Base-by-base conservation (phyloP, 2,113 vertebrate species). In the Oenanthe oenanthe region DNA sequence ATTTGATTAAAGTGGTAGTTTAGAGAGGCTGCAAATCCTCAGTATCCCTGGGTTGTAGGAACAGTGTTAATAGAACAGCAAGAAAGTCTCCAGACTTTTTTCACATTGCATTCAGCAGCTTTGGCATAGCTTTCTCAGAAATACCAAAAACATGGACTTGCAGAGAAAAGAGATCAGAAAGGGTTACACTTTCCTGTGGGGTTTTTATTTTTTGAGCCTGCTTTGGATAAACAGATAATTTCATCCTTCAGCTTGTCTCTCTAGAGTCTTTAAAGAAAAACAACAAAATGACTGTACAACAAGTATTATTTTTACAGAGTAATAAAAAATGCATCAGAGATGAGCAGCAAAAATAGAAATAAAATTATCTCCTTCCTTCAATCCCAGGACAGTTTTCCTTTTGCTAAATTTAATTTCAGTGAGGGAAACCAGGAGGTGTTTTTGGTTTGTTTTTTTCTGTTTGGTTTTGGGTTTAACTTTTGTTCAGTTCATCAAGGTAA, bases 211-310 rank as follows among this genome's bases (percentile, higher is more conserved):
- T 80, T 62, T 65, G 15, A 83, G 24, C 19, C 32, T 43, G 32
- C n/a, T 91, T 66, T 79, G 50, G 71, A 38, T 91, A 89, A 93
- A 91, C 42, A 70, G 53, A 72, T 54, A 60, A 75, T 79, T 87
- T 92, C 42, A 92, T 84, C 25, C 66, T 54, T 67, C 5, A 1
- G 38, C 42, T 70, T 42, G 14, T 82, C 26, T 85, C 91, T 85
- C 54, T 13, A 40, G 93, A 68, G 75, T 70, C 82, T 88, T 95
- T 91, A 77, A 88, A 85, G 71, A 76, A 68, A 95, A 96, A 45
- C 60, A 84, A 40, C 45, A 75, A 76, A 89, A 93, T 15, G 19
- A 56, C 71, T 62, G 43, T 73, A 73, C 24, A 72, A 80, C 18
- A 57, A 88, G 60, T 47, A 31, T 24, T 34, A 34, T 60, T 92